These are phyloP conservation scores for Coecobrya sp. DNA, from an alignment of 2,888 invertebrate species.

Conservation along the genomic window DNA sequence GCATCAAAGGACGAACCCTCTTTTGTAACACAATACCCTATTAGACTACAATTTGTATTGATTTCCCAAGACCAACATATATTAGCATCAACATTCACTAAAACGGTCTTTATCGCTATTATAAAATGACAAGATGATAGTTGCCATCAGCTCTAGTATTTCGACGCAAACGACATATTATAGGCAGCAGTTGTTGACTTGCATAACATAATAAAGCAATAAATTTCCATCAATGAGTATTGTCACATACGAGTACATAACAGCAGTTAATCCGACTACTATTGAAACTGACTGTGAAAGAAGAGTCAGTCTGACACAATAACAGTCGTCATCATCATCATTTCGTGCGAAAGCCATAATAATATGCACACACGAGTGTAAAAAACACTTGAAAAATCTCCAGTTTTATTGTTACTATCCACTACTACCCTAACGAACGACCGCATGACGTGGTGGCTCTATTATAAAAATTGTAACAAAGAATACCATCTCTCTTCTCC, in stretches of 20 bases:
- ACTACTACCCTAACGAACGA: background rate
- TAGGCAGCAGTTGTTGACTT: background rate
- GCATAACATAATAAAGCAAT: conserved; percentile 19
- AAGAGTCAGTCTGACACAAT: conserved; percentile 6
- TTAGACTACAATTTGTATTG: no score
- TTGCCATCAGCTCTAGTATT: no score
- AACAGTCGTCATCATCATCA: background rate
- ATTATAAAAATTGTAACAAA: background rate
- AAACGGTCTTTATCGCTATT: no score
- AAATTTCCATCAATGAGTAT: background rate
- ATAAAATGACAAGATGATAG: background rate
- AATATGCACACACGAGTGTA: background rate
- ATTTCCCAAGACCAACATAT: no score
- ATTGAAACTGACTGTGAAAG: no score
- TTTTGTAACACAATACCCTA: no score
- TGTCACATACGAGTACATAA: background rate
- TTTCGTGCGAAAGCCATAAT: background rate
- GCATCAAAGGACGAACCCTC: no score
- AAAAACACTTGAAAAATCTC: conserved; percentile 46
- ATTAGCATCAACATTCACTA: background rate
- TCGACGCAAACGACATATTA: no score
- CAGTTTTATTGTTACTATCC: conserved; percentile 23
- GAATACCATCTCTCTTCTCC: background rate
- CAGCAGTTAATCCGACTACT: no score
- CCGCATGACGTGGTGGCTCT: background rate